phyloP scores from a whole-genome alignment of 1,140 invertebrate genomes.

The Mylabris phalerata region DNA sequence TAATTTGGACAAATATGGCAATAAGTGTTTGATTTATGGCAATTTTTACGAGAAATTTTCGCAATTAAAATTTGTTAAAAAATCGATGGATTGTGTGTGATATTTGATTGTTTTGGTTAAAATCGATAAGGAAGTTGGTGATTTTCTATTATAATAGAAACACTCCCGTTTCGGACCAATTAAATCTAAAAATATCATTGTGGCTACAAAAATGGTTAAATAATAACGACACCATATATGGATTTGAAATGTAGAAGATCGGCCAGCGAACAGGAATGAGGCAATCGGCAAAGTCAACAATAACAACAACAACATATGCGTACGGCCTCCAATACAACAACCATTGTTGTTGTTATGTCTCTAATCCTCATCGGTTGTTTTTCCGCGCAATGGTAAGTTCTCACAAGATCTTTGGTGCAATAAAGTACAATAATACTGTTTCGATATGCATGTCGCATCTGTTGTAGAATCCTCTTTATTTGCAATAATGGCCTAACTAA shows the following conservation, averaged over 20 bases:
- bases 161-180: too few species aligned
- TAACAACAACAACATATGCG: constrained; percentile 1
- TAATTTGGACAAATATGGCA: too few species aligned
- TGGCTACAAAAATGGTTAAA: not conserved
- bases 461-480: constrained; percentile 38
- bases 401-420: constrained; percentile 33
- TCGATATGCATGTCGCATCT: constrained; percentile 37
- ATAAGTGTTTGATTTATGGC: too few species aligned
- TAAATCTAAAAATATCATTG: too few species aligned
- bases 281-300: constrained; percentile 6
- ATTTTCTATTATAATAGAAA: too few species aligned
- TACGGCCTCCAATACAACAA: too few species aligned
- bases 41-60: too few species aligned
- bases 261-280: not conserved
- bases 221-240: constrained; percentile 9
- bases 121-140: too few species aligned
- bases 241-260: constrained; percentile 6
- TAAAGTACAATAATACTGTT: constrained; percentile 28
- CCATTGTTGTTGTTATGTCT: constrained; percentile 1
- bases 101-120: too few species aligned
- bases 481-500: constrained; percentile 31
- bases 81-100: too few species aligned
- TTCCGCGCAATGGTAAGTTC: constrained; percentile 27
- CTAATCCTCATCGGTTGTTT: constrained; percentile 6
- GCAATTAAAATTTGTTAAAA: too few species aligned